phyloP scores from a whole-genome alignment of 2,888 invertebrate species.

The Latheticus oryzae region DNA sequence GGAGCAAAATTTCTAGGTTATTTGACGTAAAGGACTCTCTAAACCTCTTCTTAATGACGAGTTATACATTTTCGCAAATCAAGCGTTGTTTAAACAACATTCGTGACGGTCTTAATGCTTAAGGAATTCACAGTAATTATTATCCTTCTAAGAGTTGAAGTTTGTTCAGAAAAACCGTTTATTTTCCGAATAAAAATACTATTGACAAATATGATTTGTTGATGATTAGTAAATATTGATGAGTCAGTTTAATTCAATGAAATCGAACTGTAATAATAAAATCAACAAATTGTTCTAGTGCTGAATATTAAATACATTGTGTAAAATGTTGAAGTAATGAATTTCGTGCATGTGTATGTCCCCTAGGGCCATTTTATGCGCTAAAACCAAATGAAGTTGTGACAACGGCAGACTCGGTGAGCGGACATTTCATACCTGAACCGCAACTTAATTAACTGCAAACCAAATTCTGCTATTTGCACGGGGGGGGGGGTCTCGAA shows the following conservation, averaged over 20 bases:
- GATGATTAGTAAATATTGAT: slow-evolving; percentile 31
- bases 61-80: not conserved
- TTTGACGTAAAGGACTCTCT: slow-evolving; percentile 16
- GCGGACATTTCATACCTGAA: slow-evolving; percentile 34
- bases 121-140: too few relatives aligned
- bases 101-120: too few relatives aligned
- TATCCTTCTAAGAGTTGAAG: too few relatives aligned
- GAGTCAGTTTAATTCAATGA: slow-evolving; percentile 34
- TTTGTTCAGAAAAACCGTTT: too few relatives aligned
- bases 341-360: slow-evolving; percentile 27
- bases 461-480: slow-evolving; percentile 33
- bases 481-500: too few relatives aligned
- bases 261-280: slow-evolving; percentile 19
- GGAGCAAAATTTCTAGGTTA: slow-evolving; percentile 25
- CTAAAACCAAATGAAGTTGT: slow-evolving; percentile 39
- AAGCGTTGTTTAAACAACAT: too few relatives aligned
- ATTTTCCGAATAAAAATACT: not conserved
- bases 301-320: slow-evolving; percentile 38
- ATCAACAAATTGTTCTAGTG: slow-evolving; percentile 39
- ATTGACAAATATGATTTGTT: not conserved
- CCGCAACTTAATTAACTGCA: slow-evolving; percentile 38
- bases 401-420: slow-evolving; percentile 36
- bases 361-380: slow-evolving; percentile 35
- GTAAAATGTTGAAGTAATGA: slow-evolving; percentile 35
- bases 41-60: slow-evolving; percentile 12